Conservation (phyloP, 2,888 invertebrate species). For the Schizaphis graminum region DNA sequence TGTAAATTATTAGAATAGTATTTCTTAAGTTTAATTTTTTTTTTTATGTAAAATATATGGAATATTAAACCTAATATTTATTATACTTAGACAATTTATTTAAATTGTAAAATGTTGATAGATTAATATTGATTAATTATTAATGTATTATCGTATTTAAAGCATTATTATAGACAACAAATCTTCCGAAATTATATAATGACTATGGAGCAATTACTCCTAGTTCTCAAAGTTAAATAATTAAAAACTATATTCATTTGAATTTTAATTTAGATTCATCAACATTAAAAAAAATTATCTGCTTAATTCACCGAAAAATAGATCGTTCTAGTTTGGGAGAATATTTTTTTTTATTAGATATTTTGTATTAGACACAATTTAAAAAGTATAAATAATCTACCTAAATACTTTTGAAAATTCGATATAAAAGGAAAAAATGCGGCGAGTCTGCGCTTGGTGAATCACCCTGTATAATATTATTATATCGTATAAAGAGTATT, state of each 20-base stretch:
- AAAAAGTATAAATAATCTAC: neutral
- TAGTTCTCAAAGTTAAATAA: neutral
- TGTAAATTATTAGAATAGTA: neutral
- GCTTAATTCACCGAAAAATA: neutral
- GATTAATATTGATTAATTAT: neutral
- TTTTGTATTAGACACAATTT: neutral
- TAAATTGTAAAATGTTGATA: neutral
- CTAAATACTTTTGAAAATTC: neutral
- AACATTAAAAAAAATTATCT: neutral
- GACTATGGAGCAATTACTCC: neutral
- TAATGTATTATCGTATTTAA: neutral
- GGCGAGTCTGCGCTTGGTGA: neutral
- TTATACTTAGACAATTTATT: neutral
- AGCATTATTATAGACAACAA: neutral
- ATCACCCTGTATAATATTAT: neutral
- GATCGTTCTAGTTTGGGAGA: neutral
- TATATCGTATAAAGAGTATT: neutral
- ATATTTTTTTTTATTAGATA: neutral
- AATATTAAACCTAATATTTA: neutral
- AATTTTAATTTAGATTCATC: neutral
- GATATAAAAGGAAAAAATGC: neutral
- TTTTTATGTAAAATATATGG: neutral
- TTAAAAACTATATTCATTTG: neutral
- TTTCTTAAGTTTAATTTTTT: neutral
- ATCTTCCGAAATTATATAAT: neutral